A percentile compares a stretch with the other conserved stretches of the same genome.
These are phyloP conservation scores for Platyura marginata DNA, from an alignment of 1,140 invertebrate species.

Conservation along the genomic window DNA sequence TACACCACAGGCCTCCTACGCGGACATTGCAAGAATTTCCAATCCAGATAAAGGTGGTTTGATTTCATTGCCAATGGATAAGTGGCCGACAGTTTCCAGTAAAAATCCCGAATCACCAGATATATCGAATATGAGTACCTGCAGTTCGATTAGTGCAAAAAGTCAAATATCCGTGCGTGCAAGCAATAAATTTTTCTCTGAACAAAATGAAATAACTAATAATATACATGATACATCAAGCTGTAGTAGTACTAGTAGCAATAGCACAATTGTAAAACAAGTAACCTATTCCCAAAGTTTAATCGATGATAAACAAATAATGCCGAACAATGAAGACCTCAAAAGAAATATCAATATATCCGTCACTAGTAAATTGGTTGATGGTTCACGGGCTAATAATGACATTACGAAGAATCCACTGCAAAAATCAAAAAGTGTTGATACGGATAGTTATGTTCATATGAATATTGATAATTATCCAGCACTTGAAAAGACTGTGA, in stretches of 20 bases:
- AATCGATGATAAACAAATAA: conserved; percentile 1
- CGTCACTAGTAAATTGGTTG: not conserved
- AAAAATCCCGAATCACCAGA: conserved; percentile 2
- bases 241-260: not conserved
- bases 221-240: not conserved
- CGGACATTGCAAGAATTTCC: conserved; percentile 40
- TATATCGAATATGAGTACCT: not conserved
- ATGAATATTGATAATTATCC: conserved; percentile 22
- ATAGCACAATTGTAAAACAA: conserved; percentile 3
- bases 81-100: conserved; percentile 3
- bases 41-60: conserved; percentile 6
- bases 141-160: not conserved
- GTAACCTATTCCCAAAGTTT: conserved; percentile 10
- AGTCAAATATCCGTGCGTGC: not conserved
- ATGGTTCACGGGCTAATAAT: not conserved
- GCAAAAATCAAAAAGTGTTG: conserved; percentile 23
- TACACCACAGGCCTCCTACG: conserved; percentile 32
- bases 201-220: conserved; percentile 9
- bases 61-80: conserved; percentile 6
- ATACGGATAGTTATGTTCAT: conserved; percentile 14
- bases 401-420: conserved; percentile 9
- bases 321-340: not conserved
- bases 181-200: not conserved
- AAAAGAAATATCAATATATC: not conserved
- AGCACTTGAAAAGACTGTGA: conserved; percentile 21